Conservation (phyloP, 1,140 invertebrate genomes). For the Aphelenchoides besseyi region DNA sequence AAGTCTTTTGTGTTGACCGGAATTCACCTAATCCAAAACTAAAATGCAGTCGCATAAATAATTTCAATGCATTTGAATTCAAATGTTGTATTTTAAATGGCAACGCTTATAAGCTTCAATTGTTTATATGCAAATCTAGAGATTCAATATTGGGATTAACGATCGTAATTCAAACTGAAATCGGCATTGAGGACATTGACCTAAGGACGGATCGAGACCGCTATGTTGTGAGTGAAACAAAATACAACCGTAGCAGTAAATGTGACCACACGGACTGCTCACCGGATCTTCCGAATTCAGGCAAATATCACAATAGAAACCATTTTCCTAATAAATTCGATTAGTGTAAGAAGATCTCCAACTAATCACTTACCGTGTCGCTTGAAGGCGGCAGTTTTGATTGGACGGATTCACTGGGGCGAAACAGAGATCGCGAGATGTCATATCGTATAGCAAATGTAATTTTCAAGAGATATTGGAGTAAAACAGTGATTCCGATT, state of each 20-base stretch:
- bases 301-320: slow-evolving; percentile 29
- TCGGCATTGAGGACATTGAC: slow-evolving; percentile 51
- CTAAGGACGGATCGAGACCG: not conserved
- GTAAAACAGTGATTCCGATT: slow-evolving; percentile 29
- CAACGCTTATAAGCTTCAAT: not conserved
- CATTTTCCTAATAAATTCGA: slow-evolving; percentile 16
- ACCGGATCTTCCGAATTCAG: slow-evolving; percentile 32
- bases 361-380: slow-evolving; percentile 15
- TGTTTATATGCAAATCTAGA: not conserved
- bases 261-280: slow-evolving; percentile 52
- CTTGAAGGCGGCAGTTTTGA: slow-evolving; percentile 17
- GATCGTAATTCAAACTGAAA: slow-evolving; percentile 34
- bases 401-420: not conserved
- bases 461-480: slow-evolving; percentile 32
- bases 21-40: too few relatives aligned
- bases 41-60: not conserved
- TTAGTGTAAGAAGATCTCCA: not conserved
- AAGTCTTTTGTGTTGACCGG: too few relatives aligned
- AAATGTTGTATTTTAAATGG: not conserved
- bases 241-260: slow-evolving; percentile 50
- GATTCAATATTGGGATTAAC: slow-evolving; percentile 6
- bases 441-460: slow-evolving; percentile 13
- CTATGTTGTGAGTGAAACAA: slow-evolving; percentile 11
- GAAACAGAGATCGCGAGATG: not conserved
- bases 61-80: not conserved